Conservation (phyloP, 2,888 invertebrate genomes). For the Pecten maximus region DNA sequence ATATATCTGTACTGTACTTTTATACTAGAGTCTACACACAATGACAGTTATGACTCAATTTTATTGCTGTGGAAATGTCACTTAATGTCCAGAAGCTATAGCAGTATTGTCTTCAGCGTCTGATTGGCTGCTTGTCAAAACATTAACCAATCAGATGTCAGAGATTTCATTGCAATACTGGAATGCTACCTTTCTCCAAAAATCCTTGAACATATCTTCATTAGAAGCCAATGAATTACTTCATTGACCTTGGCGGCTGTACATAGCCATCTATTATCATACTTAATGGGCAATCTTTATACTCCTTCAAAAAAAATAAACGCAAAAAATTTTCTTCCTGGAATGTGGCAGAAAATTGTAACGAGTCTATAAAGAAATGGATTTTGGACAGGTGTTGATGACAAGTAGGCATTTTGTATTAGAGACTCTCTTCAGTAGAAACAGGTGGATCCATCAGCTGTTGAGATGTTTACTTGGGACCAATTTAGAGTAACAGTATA, state of each 20-base stretch:
- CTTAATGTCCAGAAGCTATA: not conserved
- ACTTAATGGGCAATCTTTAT: not conserved
- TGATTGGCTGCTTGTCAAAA: conserved; percentile 12
- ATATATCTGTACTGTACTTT: not conserved
- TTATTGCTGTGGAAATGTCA: not conserved
- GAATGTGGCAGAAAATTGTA: conserved; percentile 7
- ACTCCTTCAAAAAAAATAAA: not conserved
- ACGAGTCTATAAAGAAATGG: not conserved
- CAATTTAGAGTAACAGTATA: too few relatives aligned
- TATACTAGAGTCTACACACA: not conserved
- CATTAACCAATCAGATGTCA: not conserved
- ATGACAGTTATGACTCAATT: not conserved
- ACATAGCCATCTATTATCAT: not conserved
- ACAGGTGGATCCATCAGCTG: not conserved
- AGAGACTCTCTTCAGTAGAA: not conserved
- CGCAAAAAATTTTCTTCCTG: not conserved
- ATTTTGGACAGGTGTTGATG: not conserved
- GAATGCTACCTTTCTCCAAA: not conserved
- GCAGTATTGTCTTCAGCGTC: not conserved
- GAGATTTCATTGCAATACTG: not conserved
- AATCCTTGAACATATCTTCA: not conserved
- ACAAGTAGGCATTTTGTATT: not conserved
- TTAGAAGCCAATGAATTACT: not conserved
- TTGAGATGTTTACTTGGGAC: too few relatives aligned
- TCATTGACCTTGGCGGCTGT: not conserved